These are phyloP conservation scores for Novumbra hubbsi DNA, from an alignment of 2,797 vertebrate genomes.

Conservation along the genomic window DNA sequence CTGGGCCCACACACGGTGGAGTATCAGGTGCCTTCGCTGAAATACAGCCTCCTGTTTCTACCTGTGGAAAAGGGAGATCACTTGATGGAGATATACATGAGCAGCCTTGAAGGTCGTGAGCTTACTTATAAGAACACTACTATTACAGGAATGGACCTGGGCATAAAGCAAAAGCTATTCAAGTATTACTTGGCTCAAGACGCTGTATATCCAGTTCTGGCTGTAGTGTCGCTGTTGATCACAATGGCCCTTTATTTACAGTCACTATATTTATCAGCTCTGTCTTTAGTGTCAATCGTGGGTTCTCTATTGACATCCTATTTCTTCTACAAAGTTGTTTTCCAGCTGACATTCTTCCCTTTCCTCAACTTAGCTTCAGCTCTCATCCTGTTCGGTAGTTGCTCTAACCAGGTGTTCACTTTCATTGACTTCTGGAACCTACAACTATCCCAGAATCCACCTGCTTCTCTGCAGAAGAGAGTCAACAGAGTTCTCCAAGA, in stretches of 20 bases:
- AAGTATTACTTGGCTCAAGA: conserved; percentile 90
- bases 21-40: conserved; percentile 96
- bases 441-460: conserved; percentile 87
- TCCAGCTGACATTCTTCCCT: conserved; percentile 90
- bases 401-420: conserved; percentile 90
- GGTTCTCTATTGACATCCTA: conserved; percentile 88
- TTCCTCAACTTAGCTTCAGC: conserved; percentile 85
- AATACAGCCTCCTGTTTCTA: conserved; percentile 92
- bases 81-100: conserved; percentile 92
- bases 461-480: conserved; percentile 82
- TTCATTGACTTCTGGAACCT: conserved; percentile 93
- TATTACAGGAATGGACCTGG: conserved; percentile 94
- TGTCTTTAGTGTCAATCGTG: conserved; percentile 83
- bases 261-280: conserved; percentile 85
- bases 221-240: conserved; percentile 84
- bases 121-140: conserved; percentile 89
- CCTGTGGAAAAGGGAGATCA: conserved; percentile 86
- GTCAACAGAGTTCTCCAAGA: conserved; percentile 92
- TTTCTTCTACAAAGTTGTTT: conserved; percentile 93
- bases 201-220: conserved; percentile 86
- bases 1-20: conserved; percentile 91
- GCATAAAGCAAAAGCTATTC: conserved; percentile 92
- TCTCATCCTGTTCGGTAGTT: conserved; percentile 87
- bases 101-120: conserved; percentile 80
- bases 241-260: conserved; percentile 88